phyloP scores from a whole-genome alignment of 2,113 vertebrate species.

The Sialia sialis region DNA sequence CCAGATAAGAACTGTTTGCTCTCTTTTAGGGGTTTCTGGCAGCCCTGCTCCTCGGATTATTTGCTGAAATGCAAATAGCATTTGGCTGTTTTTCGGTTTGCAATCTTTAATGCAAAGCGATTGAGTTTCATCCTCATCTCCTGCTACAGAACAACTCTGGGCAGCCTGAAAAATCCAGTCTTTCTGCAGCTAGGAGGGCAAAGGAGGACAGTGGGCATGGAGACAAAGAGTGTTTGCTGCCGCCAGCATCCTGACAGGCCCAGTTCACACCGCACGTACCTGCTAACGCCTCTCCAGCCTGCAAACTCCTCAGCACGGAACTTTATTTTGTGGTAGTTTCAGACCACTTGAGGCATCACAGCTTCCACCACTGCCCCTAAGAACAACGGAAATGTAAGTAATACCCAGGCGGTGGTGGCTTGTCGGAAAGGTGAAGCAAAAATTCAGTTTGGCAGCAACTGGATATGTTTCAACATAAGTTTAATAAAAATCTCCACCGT shows the following conservation, averaged over 20 bases:
- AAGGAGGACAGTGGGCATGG: neutral
- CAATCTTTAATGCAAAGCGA: neutral
- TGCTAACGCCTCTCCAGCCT: neutral
- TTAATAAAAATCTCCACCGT: neutral
- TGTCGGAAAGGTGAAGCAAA: neutral
- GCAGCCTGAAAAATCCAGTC: neutral
- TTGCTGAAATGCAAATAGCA: slow-evolving; percentile 19
- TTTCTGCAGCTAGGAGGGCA: neutral
- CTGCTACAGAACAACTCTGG: neutral
- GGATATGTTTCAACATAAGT: neutral
- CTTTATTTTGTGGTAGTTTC: neutral
- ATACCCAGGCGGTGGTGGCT: neutral
- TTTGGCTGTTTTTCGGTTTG: neutral
- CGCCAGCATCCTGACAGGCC: neutral
- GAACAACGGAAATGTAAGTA: neutral
- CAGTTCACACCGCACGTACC: neutral
- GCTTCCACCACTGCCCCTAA: neutral
- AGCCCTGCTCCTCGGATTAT: neutral
- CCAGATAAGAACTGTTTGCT: slow-evolving; percentile 35
- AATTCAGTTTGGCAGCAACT: neutral
- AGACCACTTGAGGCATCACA: neutral
- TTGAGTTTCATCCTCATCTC: neutral
- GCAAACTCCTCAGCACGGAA: neutral
- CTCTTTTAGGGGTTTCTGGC: slow-evolving; percentile 34
- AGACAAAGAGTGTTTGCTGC: neutral